phyloP scores from a whole-genome alignment of 2,113 vertebrate genomes.

The Phoenicopterus ruber region DNA sequence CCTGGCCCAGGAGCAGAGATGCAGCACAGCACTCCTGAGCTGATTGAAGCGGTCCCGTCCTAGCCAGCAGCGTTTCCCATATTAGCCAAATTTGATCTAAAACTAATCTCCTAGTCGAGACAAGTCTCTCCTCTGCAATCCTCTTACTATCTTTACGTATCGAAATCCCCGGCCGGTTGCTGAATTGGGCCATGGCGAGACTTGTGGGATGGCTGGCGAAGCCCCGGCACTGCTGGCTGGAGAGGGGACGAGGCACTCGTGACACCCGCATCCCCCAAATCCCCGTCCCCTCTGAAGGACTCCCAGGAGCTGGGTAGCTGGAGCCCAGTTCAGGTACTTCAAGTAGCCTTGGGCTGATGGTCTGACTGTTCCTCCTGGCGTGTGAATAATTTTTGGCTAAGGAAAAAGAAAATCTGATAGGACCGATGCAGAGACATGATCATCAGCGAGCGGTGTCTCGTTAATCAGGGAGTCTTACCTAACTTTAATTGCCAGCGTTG shows the following conservation, averaged over 20 bases:
- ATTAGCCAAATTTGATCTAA: constrained; percentile 29
- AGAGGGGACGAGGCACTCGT: not conserved
- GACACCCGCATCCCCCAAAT: not conserved
- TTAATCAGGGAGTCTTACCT: not conserved
- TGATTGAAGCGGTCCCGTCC: constrained; percentile 6
- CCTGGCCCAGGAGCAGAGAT: not conserved
- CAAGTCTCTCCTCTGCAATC: constrained; percentile 15
- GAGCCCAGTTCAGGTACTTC: not conserved
- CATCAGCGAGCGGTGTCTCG: not conserved
- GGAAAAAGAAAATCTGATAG: not conserved
- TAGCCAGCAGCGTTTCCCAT: constrained; percentile 6
- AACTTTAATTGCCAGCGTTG: not conserved
- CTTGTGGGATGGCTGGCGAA: not conserved
- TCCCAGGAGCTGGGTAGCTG: not conserved
- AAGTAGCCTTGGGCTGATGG: not conserved
- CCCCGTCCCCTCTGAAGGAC: not conserved
- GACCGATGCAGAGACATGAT: not conserved
- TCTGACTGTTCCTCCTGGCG: not conserved
- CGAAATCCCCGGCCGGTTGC: not conserved
- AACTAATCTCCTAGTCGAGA: constrained; percentile 19
- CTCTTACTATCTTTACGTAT: constrained; percentile 12
- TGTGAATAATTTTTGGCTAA: not conserved
- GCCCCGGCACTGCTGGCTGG: not conserved
- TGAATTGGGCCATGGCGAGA: not conserved
- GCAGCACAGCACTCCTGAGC: not conserved